A percentile compares a stretch with the other conserved stretches of the same genome.
These are phyloP conservation scores for Papilio glaucus DNA, from an alignment of 1,140 invertebrate genomes.

Conservation along the genomic window DNA sequence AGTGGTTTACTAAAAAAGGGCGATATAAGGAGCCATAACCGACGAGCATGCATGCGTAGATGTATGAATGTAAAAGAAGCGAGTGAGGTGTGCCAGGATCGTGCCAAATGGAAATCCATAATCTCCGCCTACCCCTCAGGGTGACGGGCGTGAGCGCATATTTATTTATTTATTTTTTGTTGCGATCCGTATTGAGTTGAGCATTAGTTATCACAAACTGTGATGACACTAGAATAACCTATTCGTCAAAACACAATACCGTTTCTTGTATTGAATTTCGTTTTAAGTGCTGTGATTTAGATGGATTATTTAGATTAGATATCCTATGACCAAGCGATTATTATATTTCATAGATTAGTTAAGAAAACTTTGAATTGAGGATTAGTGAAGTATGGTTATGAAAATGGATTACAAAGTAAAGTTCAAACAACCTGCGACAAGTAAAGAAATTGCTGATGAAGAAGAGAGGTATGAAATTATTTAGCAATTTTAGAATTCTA, in stretches of 20 bases:
- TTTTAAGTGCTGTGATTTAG: constrained; percentile 10
- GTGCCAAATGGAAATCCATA: no score
- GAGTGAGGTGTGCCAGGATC: no score
- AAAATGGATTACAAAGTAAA: constrained; percentile 68
- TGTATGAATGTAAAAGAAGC: no score
- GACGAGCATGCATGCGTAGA: no score
- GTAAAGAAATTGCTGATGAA: constrained; percentile 65
- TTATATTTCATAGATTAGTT: not conserved
- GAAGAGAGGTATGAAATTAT: constrained; percentile 63
- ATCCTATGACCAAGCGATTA: not conserved
- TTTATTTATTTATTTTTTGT: no score
- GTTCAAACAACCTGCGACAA: constrained; percentile 57
- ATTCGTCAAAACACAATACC: not conserved
- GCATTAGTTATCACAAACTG: constrained; percentile 13
- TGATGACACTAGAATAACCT: constrained; percentile 32
- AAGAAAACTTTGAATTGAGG: not conserved
- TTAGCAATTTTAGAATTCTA: not conserved
- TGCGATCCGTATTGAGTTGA: not conserved
- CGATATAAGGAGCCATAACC: no score
- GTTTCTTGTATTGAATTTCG: not conserved
- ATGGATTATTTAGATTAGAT: constrained; percentile 10
- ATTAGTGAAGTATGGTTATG: constrained; percentile 47
- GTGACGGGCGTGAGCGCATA: no score
- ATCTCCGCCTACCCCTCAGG: no score
- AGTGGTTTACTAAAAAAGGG: no score